Evolutionary conservation across 2,797 vertebrate genomes (phyloP), one percentile per base, ranked within the genome.

Genomic region (Holocentrus rufus): DNA sequence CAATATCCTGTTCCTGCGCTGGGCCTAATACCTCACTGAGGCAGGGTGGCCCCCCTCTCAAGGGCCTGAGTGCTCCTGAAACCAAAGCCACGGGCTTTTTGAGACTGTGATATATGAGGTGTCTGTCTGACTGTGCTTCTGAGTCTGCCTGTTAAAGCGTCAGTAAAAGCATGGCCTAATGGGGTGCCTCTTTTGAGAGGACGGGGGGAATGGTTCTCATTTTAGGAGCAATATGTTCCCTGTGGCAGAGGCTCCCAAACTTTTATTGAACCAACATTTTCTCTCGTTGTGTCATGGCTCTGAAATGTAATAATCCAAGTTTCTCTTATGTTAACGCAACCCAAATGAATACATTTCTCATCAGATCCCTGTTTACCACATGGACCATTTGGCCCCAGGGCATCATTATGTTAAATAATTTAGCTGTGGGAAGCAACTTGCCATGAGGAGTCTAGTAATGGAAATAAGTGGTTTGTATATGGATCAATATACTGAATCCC

Each of bases 1-100:
- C 85, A 92, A 92, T 93, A 93, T 94, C 92, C 93, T 92, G 90
- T 94, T 93, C 85, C 90, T 47, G 66, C 77, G 79, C 63, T 22
- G 77, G 73, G 81, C 82, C 84, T 86, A 88, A 85, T 89, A 83
- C 84, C 70, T 74, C 83, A 85, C 74, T 69, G 75, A 86, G 83
- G 85, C 84, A 72, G 69, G 77, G 77, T 63, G 72, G 80, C 83
- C 81, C 78, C 72, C 59, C 85, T 85, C 85, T 76, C 54, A 57
- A 82, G 86, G 83, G 77, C 76, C 53, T 52, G 72, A 80, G 77
- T 68, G 69, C 85, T 83, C 79, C 88, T 85, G 84, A 89, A 88
- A 87, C 79, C 76, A 82, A 87, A 91, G 81, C 89, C 80, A 82
- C 72, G 11, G 80, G 81, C 86, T 86, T 85, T 87, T 83, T 79